A percentile compares a stretch with the other conserved stretches of the same genome.
Conservation (phyloP, 2,888 invertebrate genomes). For the Pyrgus malvae region DNA sequence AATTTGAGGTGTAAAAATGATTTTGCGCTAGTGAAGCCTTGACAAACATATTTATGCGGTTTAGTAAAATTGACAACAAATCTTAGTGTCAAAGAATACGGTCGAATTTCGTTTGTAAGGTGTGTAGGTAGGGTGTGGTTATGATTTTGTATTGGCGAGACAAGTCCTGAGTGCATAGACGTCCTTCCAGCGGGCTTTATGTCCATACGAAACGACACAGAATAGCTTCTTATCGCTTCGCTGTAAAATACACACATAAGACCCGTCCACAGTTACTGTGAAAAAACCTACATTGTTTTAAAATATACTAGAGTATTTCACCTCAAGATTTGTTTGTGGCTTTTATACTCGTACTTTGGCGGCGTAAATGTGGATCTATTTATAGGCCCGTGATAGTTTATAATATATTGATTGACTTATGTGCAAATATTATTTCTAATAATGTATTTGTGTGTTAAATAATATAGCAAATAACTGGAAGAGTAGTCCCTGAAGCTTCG, state of each 20-base stretch:
- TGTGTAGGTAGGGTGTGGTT: slow-evolving; percentile 22
- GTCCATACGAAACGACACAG: slow-evolving; percentile 57
- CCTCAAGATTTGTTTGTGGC: slow-evolving; percentile 6
- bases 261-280: slow-evolving; percentile 41
- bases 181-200: slow-evolving; percentile 66
- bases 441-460: too few relatives aligned
- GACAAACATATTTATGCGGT: slow-evolving; percentile 28
- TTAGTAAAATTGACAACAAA: not conserved
- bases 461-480: too few relatives aligned
- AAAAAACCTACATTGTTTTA: slow-evolving; percentile 45
- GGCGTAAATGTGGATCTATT: too few relatives aligned
- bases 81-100: slow-evolving; percentile 23
- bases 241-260: slow-evolving; percentile 62
- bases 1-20: slow-evolving; percentile 25
- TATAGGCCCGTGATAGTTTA: too few relatives aligned
- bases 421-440: too few relatives aligned
- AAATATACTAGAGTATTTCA: slow-evolving; percentile 19
- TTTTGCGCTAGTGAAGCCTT: slow-evolving; percentile 28
- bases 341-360: too few relatives aligned
- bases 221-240: slow-evolving; percentile 68
- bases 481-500: too few relatives aligned
- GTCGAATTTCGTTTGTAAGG: slow-evolving; percentile 17
- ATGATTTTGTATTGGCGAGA: slow-evolving; percentile 41
- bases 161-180: slow-evolving; percentile 65
- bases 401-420: too few relatives aligned